These are phyloP conservation scores for Myzus persicae DNA, from an alignment of 1,140 invertebrate species.

Conservation along the genomic window DNA sequence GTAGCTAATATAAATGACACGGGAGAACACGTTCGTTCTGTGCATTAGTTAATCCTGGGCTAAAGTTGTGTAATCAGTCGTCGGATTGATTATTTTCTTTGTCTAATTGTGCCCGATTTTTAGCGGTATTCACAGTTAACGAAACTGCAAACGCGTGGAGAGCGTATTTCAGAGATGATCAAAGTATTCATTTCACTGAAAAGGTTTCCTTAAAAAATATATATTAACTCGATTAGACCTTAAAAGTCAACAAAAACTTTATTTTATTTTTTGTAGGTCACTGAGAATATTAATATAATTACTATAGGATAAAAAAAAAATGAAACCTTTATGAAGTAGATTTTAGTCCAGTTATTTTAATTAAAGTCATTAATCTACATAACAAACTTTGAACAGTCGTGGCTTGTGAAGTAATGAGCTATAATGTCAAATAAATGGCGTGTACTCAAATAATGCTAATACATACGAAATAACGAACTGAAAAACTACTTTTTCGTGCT, in stretches of 20 bases:
- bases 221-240: background rate
- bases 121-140: background rate
- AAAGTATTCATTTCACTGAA: background rate
- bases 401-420: background rate
- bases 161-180: background rate
- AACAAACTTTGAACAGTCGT: background rate
- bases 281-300: background rate
- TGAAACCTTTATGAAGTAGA: background rate
- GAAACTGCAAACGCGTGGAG: background rate
- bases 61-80: background rate
- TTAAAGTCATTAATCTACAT: constrained; percentile 10
- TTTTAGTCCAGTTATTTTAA: background rate
- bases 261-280: background rate
- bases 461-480: background rate
- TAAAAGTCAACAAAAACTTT: background rate
- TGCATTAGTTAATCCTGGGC: background rate
- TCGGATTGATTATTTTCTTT: constrained; percentile 7
- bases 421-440: background rate
- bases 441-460: background rate
- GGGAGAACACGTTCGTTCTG: background rate
- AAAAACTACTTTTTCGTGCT: background rate
- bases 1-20: background rate
- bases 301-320: background rate
- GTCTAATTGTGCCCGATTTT: background rate
- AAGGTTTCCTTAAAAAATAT: background rate